Base-by-base conservation (phyloP, 2,113 vertebrate genomes). In the Arizona elegans region DNA sequence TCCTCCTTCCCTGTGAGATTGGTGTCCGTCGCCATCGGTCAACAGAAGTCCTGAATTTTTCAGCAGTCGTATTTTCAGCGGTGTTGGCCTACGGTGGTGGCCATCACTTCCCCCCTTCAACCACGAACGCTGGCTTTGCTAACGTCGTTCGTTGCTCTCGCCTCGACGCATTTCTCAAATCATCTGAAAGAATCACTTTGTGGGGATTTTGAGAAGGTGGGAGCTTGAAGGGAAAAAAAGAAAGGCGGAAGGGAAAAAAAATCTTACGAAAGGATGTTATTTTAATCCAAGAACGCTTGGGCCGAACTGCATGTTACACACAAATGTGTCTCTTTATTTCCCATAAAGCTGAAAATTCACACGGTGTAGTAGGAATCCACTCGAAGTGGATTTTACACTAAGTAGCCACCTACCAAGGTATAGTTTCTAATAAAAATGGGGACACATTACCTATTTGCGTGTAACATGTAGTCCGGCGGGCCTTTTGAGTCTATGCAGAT, bases 281-380 rank as follows among this genome's bases (percentile, higher is more conserved):
- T 96, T 97, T 96, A 96, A 90, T 96, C 97, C 96, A 96, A 97
- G 5, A n/a, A 29, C 55, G 47, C 26, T 21, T 58, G 56, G 58
- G 26, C 24, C 15, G 62, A 17, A 26, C 53, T 55, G 13, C 62
- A 17, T 13, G 23, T 58, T 58, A 24, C 26, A n/a, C 26, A 2
- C 65, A 21, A 21, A 11, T n/a, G 86, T 53, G 43, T 38, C 15
- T 55, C 23, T 58, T 47, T 47, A 43, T 17, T 38, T 24, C 56
- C 29, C 58, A 52, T 26, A 29, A 52, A 24, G 59, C 23, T 38
- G 47, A 92, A 62, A 53, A 65, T 33, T 1, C 29, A 53, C 38
- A 58, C 29, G 7, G 21, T 19, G 43, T 56, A 53, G 24, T 38
- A 23, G 50, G 88, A 26, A 26, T 81, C 75, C 33, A 81, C 33